phyloP scores from a whole-genome alignment of 1,140 invertebrate species.

The Dinoponera quadriceps region DNA sequence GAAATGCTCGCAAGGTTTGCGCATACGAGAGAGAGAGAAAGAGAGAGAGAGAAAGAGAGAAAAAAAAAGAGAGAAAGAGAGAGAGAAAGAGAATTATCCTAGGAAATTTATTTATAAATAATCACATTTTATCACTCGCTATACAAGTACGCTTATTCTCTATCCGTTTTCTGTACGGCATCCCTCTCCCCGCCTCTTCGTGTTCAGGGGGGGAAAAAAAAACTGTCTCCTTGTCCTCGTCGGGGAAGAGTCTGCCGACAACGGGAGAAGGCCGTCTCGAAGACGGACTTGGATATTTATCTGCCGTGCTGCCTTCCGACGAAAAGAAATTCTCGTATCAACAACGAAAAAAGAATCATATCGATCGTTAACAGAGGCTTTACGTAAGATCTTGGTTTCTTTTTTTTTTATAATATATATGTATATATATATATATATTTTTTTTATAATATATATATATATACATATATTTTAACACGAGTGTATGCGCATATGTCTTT shows the following conservation, averaged over 20 bases:
- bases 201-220: conserved; percentile 50
- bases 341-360: conserved; percentile 78
- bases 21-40: conserved; percentile 48
- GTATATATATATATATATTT: too few species aligned
- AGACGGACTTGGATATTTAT: conserved; percentile 28
- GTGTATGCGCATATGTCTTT: conserved; percentile 45
- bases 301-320: conserved; percentile 16
- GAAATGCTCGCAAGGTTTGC: conserved; percentile 76
- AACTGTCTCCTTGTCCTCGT: conserved; percentile 11
- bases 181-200: conserved; percentile 16
- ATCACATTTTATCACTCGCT: conserved; percentile 76
- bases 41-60: too few species aligned
- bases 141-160: conserved; percentile 71
- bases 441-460: conserved; percentile 43
- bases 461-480: too few species aligned
- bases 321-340: conserved; percentile 73
- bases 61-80: background rate
- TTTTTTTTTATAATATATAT: conserved; percentile 51
- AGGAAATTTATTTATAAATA: conserved; percentile 78
- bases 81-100: conserved; percentile 53
- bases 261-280: conserved; percentile 28
- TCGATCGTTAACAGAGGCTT: conserved; percentile 78
- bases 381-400: conserved; percentile 71
- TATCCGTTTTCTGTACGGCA: conserved; percentile 60
- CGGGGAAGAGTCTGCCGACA: conserved; percentile 30